These are phyloP conservation scores for Nomada lathburiana DNA, from an alignment of 2,888 invertebrate genomes.

Conservation along the genomic window DNA sequence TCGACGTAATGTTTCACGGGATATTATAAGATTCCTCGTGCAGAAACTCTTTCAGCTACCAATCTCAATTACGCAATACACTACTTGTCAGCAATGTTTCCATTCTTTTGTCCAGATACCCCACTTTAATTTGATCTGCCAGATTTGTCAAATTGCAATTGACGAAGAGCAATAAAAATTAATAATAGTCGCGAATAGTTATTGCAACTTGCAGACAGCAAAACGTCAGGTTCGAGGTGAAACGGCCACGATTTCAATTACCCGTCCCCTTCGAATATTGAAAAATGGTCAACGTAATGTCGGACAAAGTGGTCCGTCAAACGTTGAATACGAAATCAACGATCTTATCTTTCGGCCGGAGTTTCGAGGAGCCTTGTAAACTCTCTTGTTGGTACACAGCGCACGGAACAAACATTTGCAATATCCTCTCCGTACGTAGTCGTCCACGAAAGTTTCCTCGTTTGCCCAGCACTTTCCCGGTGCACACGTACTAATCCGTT, in stretches of 20 bases:
- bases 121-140: too few species aligned
- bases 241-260: neutral
- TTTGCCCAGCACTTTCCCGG: constrained; percentile 74
- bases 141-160: too few species aligned
- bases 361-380: constrained; percentile 61
- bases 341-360: constrained; percentile 42
- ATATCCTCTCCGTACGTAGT: constrained; percentile 63
- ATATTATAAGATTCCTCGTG: too few species aligned
- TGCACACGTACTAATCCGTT: constrained; percentile 82
- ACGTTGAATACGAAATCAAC: constrained; percentile 48
- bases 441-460: constrained; percentile 79
- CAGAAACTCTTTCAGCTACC: too few species aligned
- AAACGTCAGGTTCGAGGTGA: too few species aligned
- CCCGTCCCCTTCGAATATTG: neutral
- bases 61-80: too few species aligned
- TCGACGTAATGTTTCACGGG: too few species aligned
- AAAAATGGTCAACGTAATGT: constrained; percentile 39
- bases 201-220: too few species aligned
- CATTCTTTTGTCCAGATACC: too few species aligned
- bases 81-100: too few species aligned
- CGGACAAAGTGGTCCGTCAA: constrained; percentile 31
- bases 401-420: constrained; percentile 71
- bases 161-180: too few species aligned
- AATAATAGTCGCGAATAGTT: too few species aligned
- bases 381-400: constrained; percentile 63